Evolutionary conservation across 2,113 vertebrate genomes (phyloP).

Genomic region (Podilymbus podiceps): DNA sequence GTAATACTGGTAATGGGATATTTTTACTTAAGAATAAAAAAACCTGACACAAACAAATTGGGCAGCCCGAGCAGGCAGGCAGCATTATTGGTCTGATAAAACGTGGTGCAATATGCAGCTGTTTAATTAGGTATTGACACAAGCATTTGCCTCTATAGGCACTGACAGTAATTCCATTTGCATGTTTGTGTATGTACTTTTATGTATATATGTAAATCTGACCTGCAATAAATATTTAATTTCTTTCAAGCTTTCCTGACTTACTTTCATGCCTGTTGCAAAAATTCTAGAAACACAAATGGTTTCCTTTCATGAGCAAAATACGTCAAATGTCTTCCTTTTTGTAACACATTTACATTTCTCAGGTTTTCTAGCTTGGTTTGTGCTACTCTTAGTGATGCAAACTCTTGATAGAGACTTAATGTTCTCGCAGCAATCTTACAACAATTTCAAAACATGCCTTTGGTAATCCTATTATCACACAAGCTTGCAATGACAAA

Average conservation of each 20-base stretch:
- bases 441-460: conserved; percentile 20
- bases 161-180: background rate
- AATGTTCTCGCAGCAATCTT: background rate
- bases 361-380: background rate
- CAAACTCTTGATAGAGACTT: background rate
- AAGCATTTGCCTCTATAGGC: background rate
- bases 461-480: conserved; percentile 39
- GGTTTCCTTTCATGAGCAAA: background rate
- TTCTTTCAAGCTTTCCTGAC: background rate
- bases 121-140: background rate
- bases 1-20: background rate
- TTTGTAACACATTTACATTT: background rate
- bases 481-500: conserved; percentile 11
- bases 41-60: background rate
- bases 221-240: conserved; percentile 7
- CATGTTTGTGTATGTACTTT: background rate
- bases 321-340: background rate
- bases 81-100: background rate
- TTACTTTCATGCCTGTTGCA: background rate
- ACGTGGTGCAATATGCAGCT: background rate
- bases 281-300: conserved; percentile 13
- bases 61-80: background rate
- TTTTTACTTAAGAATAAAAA: background rate
- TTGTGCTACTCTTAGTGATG: background rate
- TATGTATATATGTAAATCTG: background rate